Evolutionary conservation across 1,140 invertebrate species (phyloP), one percentile per base, ranked within the genome.

Genomic region (Caenorhabditis tropicalis): DNA sequence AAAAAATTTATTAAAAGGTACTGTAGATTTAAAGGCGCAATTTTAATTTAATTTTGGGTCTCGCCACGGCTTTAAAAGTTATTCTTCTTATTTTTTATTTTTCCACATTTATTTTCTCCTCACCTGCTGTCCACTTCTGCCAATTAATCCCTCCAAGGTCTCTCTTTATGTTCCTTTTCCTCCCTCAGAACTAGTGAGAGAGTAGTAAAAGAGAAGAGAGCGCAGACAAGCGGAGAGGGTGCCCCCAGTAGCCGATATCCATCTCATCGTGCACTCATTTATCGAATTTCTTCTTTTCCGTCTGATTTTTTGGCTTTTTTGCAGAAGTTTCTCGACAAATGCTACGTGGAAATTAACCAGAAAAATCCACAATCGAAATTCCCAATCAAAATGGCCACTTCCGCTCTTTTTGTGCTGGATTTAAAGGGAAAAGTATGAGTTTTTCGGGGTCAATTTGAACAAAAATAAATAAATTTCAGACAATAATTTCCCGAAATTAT

Each of bases 401-500:
- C 93, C 48, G 97, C 96, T 36, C 95, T 99, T 90, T 99, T 98
- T 92, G 96, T 99, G 89, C 92, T 99, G 87, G 98, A 99, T 92
- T 95, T 98, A 16, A 99, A 99, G 91, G 97, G 97, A 53, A 98
- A 98, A 93, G 90, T 91, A 65, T 82, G 89, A 84, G 56, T 33
- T 36, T n/a, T n/a, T n/a, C n/a, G n/a, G n/a, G n/a, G n/a, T n/a
- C n/a, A n/a, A n/a, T n/a, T n/a, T n/a, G n/a, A n/a, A n/a, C n/a
- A n/a, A n/a, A n/a, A n/a, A n/a, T n/a, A n/a, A n/a, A n/a, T n/a
- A n/a, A n/a, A n/a, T n/a, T 90, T 82, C 83, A 91, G 90, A 96
- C 95, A 19, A 93, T 99, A 89, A 98, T 99, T 91, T 98, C 96
- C 48, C 94, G 97, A 48, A 99, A 98, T 90, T 99, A 99, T 92